A percentile compares a stretch with the other conserved stretches of the same genome.
phyloP scores from a whole-genome alignment of 2,888 invertebrate genomes.

The Onchidella celtica region DNA sequence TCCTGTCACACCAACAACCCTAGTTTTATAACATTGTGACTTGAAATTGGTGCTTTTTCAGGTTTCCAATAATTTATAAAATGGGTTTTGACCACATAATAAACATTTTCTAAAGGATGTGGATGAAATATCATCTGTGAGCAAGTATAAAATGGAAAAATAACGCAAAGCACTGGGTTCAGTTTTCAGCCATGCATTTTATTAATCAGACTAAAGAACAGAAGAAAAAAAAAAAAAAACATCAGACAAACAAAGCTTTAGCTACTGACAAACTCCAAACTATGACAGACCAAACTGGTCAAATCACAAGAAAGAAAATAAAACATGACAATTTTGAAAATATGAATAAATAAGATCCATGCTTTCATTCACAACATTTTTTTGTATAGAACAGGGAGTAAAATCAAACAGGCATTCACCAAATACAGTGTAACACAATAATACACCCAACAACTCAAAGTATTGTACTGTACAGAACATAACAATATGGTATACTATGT shows the following conservation, averaged over 20 bases:
- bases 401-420: background rate
- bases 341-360: background rate
- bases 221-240: background rate
- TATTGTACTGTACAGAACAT: too few relatives aligned
- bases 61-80: too few relatives aligned
- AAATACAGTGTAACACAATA: background rate
- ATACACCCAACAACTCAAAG: too few relatives aligned
- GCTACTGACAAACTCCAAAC: background rate
- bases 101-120: too few relatives aligned
- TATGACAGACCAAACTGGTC: background rate
- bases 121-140: too few relatives aligned
- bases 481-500: too few relatives aligned
- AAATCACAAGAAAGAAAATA: background rate
- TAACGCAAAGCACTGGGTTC: too few relatives aligned
- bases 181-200: background rate
- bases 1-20: too few relatives aligned
- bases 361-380: background rate
- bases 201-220: background rate
- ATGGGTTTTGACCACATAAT: too few relatives aligned
- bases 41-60: too few relatives aligned
- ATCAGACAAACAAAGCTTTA: background rate
- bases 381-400: background rate
- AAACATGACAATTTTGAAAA: background rate
- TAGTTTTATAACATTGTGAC: too few relatives aligned
- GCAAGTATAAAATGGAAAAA: too few relatives aligned